Evolutionary conservation across 2,113 vertebrate genomes (phyloP), one percentile per base, ranked within the genome.

Genomic region (Rhabdomys dilectus): DNA sequence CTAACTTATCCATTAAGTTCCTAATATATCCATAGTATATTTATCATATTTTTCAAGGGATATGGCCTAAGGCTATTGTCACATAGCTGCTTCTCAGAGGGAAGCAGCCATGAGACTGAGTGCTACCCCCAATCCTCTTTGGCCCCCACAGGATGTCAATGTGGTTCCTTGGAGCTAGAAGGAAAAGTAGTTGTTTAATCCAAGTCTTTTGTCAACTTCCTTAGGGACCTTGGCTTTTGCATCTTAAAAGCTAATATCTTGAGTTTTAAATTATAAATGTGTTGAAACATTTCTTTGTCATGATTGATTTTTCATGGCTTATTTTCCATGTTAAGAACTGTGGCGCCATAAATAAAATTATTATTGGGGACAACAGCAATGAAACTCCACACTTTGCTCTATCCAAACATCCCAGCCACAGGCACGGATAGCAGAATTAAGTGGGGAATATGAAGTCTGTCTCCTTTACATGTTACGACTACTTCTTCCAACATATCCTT

Each of bases 231-330:
- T 64, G 21, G 1, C 19, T 48, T 91, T 89, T 91, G 8, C 15
- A n/a, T 45, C 85, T 72, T 66, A 86, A 95, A 95, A 86, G 3
- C 0, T 34, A 29, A 91, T 2, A 88, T 7, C 31, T 91, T 91
- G 60, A 76, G 87, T 89, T 94, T 75, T 45, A 85, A 91, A 60
- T 91, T 93, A 34, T 73, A 15, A 72, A n/a, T 87, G 22, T 66
- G 5, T 60, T 68, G 1, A 91, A 95, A 68, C 12, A 76, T 51
- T 91, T 96, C 76, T 81, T 95, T 42, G 16, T 88, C 21, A 21
- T 48, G 93, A 82, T 62, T 29, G 7, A 51, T 60, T 22, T 11
- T 29, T 81, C 29, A 39, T 64, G 19, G 7, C 13, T 42, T 86
- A 42, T 75, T 96, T 92, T 89, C 4, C 16, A 90, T 80, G 56